Base-by-base conservation (phyloP, 2,888 invertebrate genomes). In the Seira musarum region DNA sequence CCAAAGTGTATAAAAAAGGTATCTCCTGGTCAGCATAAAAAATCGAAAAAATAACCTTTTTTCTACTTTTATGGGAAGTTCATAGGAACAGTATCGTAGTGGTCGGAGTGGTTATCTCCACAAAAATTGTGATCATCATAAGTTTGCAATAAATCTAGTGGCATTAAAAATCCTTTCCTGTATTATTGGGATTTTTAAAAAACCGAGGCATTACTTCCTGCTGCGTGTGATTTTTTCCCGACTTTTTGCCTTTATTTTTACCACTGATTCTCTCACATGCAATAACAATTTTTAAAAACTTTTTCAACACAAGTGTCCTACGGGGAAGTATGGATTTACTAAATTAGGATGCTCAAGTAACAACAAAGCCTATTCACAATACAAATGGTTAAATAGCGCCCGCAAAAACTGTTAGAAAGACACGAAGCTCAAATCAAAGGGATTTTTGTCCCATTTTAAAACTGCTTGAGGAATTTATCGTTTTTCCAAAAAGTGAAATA, bases 371-470 rank as follows among this genome's bases (percentile, higher is more conserved):
- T n/a, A n/a, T n/a, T n/a, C n/a, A n/a, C n/a, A n/a, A n/a, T n/a
- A n/a, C n/a, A n/a, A n/a, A n/a, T n/a, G n/a, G n/a, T n/a, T n/a
- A n/a, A n/a, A n/a, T n/a, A n/a, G n/a, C n/a, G n/a, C 79, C 77
- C 81, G 77, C 80, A 82, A 83, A 83, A 84, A 83, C 80, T 77
- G 77, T 79, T 73, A 67, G 80, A 83, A 80, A 85, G 83, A 84
- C 85, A 85, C 84, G 85, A 81, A 84, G 83, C 82, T 82, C 80
- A 84, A 82, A 85, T 85, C 83, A 83, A 85, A 85, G 83, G 82
- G 84, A 83, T 85, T 85, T 84, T n/a, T 74, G 60, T 21, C 67
- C 67, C 17, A 53, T 63, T 46, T 73, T 5, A 17, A 66, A 73
- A 66, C 60, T 73, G 66, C 73, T 66, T 25, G 30, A n/a, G n/a